Base-by-base conservation (phyloP, 2,113 vertebrate genomes). In the Gobio gobio region DNA sequence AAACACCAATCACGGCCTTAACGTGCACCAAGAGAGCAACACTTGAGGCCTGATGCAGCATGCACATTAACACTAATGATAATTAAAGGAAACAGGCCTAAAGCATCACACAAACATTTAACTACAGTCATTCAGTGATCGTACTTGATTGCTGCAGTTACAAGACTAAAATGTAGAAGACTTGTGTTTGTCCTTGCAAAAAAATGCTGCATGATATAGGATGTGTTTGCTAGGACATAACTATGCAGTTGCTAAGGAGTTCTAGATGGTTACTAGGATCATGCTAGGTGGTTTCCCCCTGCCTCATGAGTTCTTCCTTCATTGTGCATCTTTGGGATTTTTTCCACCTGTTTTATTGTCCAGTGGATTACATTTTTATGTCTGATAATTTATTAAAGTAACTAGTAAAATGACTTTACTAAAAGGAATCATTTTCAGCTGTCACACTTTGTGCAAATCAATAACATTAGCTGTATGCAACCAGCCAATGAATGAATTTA, bases 1-100 rank as follows among this genome's bases (percentile, higher is more conserved):
- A 56, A 87, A 80, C 40, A 54, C 7, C 76, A 66, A 79, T 86
- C 68, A 49, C 13, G 24, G 2, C 51, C 20, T 80, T 80, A 87
- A 84, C 51, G 24, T 26, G 51, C 13, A 4, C 10, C 40, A 36
- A 24, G 56, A 83, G 68, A 74, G 59, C n/a, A 4, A 64, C 29
- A 59, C 56, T 78, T 29, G 8, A 77, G 16, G 45, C 16, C 9
- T 77, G 74, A 77, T 56, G 49, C 56, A 75, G 24, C n/a, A 51
- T 16, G 2, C 3, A 43, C 56, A 61, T 79, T 79, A 61, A 45
- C 36, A 1, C 14, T 43, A 40, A 79, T 7, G 36, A 43, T 58
- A 78, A 78, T 58, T 54, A 78, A 20, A 4, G 26, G 54, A 78
- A 56, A 77, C 8, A 10, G 33, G 59, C 20, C 33, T 59, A n/a